Evolutionary conservation across 2,888 invertebrate genomes (phyloP).

Genomic region (Scaeva pyrastri): DNA sequence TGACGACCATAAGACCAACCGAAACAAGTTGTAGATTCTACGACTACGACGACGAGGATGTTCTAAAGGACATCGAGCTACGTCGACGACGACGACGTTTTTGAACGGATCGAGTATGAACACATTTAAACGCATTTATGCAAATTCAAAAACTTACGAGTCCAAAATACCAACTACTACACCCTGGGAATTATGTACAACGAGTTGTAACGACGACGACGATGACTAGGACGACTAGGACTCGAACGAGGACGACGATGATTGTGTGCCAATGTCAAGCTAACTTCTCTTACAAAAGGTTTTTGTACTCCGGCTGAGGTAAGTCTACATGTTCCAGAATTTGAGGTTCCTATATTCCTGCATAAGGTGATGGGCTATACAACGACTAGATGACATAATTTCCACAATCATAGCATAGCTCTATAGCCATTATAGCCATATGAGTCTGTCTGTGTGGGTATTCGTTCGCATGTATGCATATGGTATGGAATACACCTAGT

Average conservation of each 20-base stretch:
- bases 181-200: slow-evolving; percentile 60
- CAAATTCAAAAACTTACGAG: slow-evolving; percentile 47
- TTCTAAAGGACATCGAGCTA: no score
- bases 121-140: slow-evolving; percentile 57
- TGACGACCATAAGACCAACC: slow-evolving; percentile 11
- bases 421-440: slow-evolving; percentile 23
- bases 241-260: no score
- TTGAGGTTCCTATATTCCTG: not conserved
- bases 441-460: not conserved
- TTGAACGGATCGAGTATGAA: slow-evolving; percentile 22
- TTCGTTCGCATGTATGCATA: no score
- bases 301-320: not conserved
- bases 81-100: not conserved
- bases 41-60: not conserved
- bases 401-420: slow-evolving; percentile 35
- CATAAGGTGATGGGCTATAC: slow-evolving; percentile 45
- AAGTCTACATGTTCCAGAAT: not conserved
- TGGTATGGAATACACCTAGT: slow-evolving; percentile 23
- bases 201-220: slow-evolving; percentile 46
- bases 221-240: no score
- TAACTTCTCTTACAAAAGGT: slow-evolving; percentile 48
- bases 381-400: slow-evolving; percentile 64
- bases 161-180: slow-evolving; percentile 38
- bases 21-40: not conserved
- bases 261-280: slow-evolving; percentile 53